A percentile compares a stretch with the other conserved stretches of the same genome.
phyloP scores from a whole-genome alignment of 2,797 vertebrate species.

The Tiaroga cobitis region DNA sequence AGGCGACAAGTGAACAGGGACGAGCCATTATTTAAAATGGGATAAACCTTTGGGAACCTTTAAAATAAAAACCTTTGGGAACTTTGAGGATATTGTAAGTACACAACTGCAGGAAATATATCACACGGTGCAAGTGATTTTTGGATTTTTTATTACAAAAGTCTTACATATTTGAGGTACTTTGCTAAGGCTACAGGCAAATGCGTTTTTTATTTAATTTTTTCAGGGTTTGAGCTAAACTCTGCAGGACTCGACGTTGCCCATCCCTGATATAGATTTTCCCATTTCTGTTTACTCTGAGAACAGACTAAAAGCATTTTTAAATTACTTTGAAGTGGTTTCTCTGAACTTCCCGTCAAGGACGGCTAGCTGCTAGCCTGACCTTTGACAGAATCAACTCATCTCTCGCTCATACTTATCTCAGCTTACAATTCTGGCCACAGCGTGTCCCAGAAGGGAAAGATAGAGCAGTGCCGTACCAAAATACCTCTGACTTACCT shows the following conservation, averaged over 20 bases:
- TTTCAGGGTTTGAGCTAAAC: background rate
- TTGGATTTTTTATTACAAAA: too few species aligned
- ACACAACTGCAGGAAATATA: too few species aligned
- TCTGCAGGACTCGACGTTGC: background rate
- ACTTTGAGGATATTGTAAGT: too few species aligned
- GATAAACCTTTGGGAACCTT: too few species aligned
- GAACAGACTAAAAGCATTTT: conserved; percentile 1
- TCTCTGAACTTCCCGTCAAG: conserved; percentile 4
- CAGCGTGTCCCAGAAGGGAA: conserved; percentile 50
- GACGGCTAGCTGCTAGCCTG: conserved; percentile 34
- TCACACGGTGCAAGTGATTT: too few species aligned
- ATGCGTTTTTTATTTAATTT: background rate
- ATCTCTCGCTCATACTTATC: conserved; percentile 41
- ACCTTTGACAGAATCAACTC: conserved; percentile 60
- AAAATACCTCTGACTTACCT: conserved; percentile 40
- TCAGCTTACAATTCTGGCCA: conserved; percentile 63
- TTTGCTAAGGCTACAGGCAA: background rate
- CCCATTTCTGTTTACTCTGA: background rate
- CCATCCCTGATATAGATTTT: background rate
- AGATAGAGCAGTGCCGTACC: background rate
- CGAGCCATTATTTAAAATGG: too few species aligned
- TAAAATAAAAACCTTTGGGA: too few species aligned
- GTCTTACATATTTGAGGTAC: background rate
- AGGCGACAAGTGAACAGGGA: too few species aligned
- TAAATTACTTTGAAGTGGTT: conserved; percentile 10